Base-by-base conservation (phyloP, 2,113 vertebrate genomes). In the Pan paniscus region DNA sequence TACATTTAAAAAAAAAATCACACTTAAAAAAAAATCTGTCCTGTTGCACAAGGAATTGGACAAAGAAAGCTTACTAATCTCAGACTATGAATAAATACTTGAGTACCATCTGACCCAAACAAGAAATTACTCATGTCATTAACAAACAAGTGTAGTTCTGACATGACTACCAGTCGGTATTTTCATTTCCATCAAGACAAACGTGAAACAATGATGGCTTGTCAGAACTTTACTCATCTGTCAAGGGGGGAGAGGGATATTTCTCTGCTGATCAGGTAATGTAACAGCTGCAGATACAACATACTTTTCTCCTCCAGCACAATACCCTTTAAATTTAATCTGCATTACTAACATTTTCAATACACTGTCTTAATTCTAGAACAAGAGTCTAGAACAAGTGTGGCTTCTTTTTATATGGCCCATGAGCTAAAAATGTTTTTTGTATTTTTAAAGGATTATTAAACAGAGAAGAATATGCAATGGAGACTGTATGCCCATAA, bases 41-140 rank as follows among this genome's bases (percentile, higher is more conserved):
- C 23, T 86, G 20, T 1, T 94, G 38, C 50, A 81, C 30, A 64
- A 84, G 46, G n/a, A 64, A 64, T 6, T 14, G 12, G 61, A 96
- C 75, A 83, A 88, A 91, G 20, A 7, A 72, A 91, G 87, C 70
- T 43, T 48, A 90, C 35, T 82, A 52, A 95, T 64, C 48, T 96
- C 79, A 86, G 43, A 92, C 64, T 48, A 85, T 61, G 27, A 86
- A 85, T 85, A 92, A 97, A 88, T 30, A 95, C n/a, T 52, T 76
- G 32, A 85, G 61, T 70, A 94, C 4, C 32, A 76, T 61, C n/a
- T 94, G 89, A 91, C 35, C 93, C 52, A 96, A 96, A 11, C 13
- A 97, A 96, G 68, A 94, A 93, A 93, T 5, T 79, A 5, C 16
- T 83, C 20, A 38, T 17, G 25, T 76, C 50, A 93, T 48, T 93